Evolutionary conservation across 2,113 vertebrate species (phyloP).

Genomic region (Barnardius zonarius): DNA sequence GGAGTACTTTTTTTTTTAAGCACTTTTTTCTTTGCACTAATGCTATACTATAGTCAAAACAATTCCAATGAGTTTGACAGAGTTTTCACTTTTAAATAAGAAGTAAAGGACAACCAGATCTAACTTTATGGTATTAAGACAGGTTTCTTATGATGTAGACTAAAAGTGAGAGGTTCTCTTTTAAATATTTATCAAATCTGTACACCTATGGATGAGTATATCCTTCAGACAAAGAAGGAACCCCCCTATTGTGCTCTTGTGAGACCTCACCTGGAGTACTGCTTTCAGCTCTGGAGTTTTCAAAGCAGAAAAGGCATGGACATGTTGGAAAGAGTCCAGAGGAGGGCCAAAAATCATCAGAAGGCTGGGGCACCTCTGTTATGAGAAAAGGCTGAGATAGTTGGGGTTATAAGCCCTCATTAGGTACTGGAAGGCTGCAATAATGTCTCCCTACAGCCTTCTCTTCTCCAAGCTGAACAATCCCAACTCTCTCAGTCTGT

Average conservation of each 20-base stretch:
- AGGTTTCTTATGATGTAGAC: background rate
- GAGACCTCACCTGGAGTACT: background rate
- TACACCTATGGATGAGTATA: background rate
- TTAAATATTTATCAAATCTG: background rate
- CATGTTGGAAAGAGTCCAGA: background rate
- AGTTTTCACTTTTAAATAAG: background rate
- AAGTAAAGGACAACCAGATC: background rate
- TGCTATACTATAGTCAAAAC: background rate
- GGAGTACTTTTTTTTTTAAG: background rate
- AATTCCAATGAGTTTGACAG: background rate
- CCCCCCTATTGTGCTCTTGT: background rate
- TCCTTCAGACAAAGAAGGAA: background rate
- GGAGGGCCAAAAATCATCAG: background rate
- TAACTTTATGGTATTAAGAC: background rate
- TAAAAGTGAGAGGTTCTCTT: background rate
- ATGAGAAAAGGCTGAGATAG: background rate
- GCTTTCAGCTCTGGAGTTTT: background rate
- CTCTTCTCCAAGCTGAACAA: background rate
- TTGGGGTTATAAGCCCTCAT: background rate
- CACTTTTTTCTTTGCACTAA: background rate
- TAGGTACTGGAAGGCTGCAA: background rate
- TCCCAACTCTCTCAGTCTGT: background rate
- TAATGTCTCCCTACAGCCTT: background rate
- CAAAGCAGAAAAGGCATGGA: background rate
- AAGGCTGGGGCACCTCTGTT: fast-evolving